Conservation (phyloP, 2,888 invertebrate genomes). For the Xestoiulus laeticollis region DNA sequence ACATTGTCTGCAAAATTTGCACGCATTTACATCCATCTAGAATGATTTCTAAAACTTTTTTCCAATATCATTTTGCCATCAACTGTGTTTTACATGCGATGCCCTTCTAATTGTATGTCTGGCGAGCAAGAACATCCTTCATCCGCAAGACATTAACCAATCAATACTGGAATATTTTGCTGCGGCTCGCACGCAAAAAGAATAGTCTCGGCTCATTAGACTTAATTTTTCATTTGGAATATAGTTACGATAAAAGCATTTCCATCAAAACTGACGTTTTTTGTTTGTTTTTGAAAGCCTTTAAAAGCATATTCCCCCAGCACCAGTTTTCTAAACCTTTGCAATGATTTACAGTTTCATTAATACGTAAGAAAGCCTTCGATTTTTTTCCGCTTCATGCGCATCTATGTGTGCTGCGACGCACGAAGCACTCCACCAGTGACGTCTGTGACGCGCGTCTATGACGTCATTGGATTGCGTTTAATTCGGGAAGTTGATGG, state of each 20-base stretch:
- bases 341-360: conserved; percentile 8
- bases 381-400: not conserved
- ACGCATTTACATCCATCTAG: too few species aligned
- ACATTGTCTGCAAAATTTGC: too few species aligned
- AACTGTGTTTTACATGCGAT: too few species aligned
- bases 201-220: not conserved
- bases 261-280: not conserved
- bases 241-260: not conserved
- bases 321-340: not conserved
- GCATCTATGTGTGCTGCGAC: not conserved
- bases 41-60: too few species aligned
- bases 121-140: not conserved
- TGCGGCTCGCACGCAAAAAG: not conserved
- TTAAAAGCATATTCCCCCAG: not conserved
- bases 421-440: not conserved
- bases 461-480: not conserved
- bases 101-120: not conserved
- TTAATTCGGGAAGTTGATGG: not conserved
- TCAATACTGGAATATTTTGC: not conserved
- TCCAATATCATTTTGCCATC: too few species aligned
- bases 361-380: conserved; percentile 18
- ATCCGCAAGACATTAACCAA: not conserved
- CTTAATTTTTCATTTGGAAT: not conserved
- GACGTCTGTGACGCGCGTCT: not conserved
- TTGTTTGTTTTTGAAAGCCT: not conserved